A percentile compares a stretch with the other conserved stretches of the same genome.
Conservation (phyloP, 1,140 invertebrate species). For the Cecropterus lyciades region DNA sequence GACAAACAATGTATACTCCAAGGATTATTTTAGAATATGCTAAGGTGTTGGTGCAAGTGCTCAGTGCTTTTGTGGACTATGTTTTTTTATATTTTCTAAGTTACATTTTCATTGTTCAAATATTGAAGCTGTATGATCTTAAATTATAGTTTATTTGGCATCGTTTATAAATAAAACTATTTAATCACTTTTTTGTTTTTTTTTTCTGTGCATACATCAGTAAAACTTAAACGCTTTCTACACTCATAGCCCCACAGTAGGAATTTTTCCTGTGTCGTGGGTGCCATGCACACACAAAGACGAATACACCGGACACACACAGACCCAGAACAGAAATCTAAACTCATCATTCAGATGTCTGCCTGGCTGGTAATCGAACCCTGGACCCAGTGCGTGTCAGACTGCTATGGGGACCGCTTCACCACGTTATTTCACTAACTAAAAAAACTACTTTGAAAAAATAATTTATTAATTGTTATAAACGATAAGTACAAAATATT, state of each 20-base stretch:
- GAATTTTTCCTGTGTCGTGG: no score
- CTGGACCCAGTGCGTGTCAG: no score
- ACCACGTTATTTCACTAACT: no score
- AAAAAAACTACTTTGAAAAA: constrained; percentile 36
- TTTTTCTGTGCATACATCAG: no score
- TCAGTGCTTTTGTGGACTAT: constrained; percentile 22
- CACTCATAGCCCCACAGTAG: no score
- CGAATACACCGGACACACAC: no score
- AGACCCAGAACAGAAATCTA: no score
- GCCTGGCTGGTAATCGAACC: no score
- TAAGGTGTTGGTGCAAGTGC: constrained; percentile 18
- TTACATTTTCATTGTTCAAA: constrained; percentile 10
- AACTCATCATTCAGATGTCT: no score
- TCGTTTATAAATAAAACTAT: constrained; percentile 34
- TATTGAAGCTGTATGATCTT: constrained; percentile 11
- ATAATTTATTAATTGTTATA: constrained; percentile 53
- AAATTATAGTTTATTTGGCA: constrained; percentile 24
- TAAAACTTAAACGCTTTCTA: no score
- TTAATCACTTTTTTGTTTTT: constrained; percentile 16
- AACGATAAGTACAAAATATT: constrained; percentile 55
- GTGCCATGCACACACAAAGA: no score
- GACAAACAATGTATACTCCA: not conserved
- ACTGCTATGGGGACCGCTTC: no score
- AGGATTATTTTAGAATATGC: not conserved
- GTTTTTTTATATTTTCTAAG: constrained; percentile 16